Evolutionary conservation across 2,113 vertebrate species (phyloP), one percentile per base, ranked within the genome.

Genomic region (Carettochelys insculpta): DNA sequence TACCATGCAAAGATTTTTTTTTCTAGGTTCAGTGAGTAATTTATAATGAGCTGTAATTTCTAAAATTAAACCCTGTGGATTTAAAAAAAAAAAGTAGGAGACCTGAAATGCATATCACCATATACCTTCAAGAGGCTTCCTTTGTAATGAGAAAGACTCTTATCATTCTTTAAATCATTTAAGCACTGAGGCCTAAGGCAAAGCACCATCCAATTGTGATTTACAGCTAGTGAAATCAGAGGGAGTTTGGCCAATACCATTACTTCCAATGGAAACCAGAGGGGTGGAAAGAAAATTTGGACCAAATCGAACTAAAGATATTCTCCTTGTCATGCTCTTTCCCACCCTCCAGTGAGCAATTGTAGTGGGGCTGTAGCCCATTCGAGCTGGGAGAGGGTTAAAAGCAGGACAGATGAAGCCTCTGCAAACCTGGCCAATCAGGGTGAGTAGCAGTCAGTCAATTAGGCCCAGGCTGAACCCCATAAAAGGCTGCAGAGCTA

Each of bases 21-120:
- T 92, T 82, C 87, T 82, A 82, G 85, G 83, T 75, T 94, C 87
- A 45, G 48, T 81, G 90, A 91, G 90, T 92, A 94, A 94, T 80
- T 92, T 87, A 61, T 2, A 0, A 82, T 77, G 81, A 94, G 87
- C 92, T 82, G 34, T 75, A 71, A 89, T 27, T 90, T 87, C 92
- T 89, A 96, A 93, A 96, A 92, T 84, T 84, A 90, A 94, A 56
- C 76, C 73, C 17, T 73, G n/a, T n/a, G 22, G 65, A 85, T 56
- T 82, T 48, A 31, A 75, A 94, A 82, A 56, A 50, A 50, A 77
- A 68, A 34, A 25, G n/a, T n/a, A n/a, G n/a, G 24, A 75, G 25
- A 29, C 11, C 8, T 79, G 77, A 76, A 88, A 45, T 76, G 73
- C n/a, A 83, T 88, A 81, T 53, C 84, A 68, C 24, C 6, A 4